Percentiles rank a stretch among this genome's conserved stretches.
phyloP scores from a whole-genome alignment of 2,888 invertebrate species.

The Horisme vitalbata region DNA sequence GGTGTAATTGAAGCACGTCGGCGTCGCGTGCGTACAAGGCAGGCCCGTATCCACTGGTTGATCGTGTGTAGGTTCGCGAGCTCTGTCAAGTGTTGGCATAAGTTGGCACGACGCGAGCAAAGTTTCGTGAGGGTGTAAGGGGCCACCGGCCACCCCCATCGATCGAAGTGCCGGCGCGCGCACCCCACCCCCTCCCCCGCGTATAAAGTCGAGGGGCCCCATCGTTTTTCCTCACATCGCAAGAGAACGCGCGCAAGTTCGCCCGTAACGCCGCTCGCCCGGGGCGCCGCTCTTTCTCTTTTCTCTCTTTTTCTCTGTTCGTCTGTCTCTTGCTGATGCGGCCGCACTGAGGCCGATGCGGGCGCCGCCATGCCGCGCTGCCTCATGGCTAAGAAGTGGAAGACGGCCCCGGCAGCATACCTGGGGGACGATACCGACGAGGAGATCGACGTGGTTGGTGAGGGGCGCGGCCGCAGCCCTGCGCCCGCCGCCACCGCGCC shows the following conservation, averaged over 20 bases:
- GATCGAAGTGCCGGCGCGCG: slow-evolving; percentile 75
- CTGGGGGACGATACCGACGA: slow-evolving; percentile 87
- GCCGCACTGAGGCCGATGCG: slow-evolving; percentile 81
- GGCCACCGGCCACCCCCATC: slow-evolving; percentile 55
- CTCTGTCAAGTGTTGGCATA: slow-evolving; percentile 61
- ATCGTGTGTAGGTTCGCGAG: slow-evolving; percentile 51
- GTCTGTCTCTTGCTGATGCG: slow-evolving; percentile 80
- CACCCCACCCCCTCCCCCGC: slow-evolving; percentile 51
- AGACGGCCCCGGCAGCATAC: slow-evolving; percentile 85
- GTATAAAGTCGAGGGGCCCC: slow-evolving; percentile 75
- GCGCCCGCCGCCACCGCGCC: slow-evolving; percentile 83
- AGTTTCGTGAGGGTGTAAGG: slow-evolving; percentile 59
- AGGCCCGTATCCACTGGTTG: slow-evolving; percentile 65
- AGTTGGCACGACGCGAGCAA: slow-evolving; percentile 61
- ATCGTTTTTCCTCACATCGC: slow-evolving; percentile 78
- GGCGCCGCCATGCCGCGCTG: slow-evolving; percentile 94
- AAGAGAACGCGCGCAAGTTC: slow-evolving; percentile 80
- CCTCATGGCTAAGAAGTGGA: slow-evolving; percentile 98
- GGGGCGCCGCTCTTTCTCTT: slow-evolving; percentile 81
- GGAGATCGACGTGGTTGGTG: slow-evolving; percentile 94
- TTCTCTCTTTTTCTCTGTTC: slow-evolving; percentile 79
- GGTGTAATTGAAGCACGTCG: slow-evolving; percentile 23
- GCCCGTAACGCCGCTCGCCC: slow-evolving; percentile 76
- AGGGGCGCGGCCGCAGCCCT: slow-evolving; percentile 84
- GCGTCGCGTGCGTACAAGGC: slow-evolving; percentile 37